A percentile compares a stretch with the other conserved stretches of the same genome.
Evolutionary conservation across 2,888 invertebrate genomes (phyloP).

Genomic region (Glyphotaelius pellucidus): DNA sequence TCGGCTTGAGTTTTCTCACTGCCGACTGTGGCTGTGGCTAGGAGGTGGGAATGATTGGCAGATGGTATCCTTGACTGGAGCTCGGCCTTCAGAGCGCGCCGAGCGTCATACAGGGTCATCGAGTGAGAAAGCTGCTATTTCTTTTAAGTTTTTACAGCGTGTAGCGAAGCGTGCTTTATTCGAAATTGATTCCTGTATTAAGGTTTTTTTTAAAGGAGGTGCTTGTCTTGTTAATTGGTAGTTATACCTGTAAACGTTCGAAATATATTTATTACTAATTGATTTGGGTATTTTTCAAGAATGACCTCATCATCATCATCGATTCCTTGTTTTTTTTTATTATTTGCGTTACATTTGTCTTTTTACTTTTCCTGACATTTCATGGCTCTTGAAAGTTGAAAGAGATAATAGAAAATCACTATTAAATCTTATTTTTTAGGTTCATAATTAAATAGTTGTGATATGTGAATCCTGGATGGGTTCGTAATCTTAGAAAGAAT

Average conservation of each 20-base stretch:
- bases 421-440: no score
- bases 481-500: no score
- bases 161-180: slow-evolving; percentile 23
- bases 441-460: neutral
- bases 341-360: neutral
- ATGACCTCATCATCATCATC: neutral
- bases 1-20: slow-evolving; percentile 30
- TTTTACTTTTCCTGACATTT: neutral
- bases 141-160: slow-evolving; percentile 17
- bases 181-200: neutral
- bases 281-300: neutral
- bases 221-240: neutral
- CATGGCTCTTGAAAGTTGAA: neutral
- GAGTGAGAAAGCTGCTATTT: slow-evolving; percentile 40
- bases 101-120: slow-evolving; percentile 42
- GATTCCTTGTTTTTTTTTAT: neutral
- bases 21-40: slow-evolving; percentile 40
- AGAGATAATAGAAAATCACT: neutral
- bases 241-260: neutral
- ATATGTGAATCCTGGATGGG: no score
- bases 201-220: neutral
- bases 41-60: slow-evolving; percentile 64
- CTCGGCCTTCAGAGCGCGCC: slow-evolving; percentile 44
- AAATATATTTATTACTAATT: neutral
- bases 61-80: slow-evolving; percentile 63